Conservation (phyloP, 2,888 invertebrate genomes). For the Apotomis capreana region DNA sequence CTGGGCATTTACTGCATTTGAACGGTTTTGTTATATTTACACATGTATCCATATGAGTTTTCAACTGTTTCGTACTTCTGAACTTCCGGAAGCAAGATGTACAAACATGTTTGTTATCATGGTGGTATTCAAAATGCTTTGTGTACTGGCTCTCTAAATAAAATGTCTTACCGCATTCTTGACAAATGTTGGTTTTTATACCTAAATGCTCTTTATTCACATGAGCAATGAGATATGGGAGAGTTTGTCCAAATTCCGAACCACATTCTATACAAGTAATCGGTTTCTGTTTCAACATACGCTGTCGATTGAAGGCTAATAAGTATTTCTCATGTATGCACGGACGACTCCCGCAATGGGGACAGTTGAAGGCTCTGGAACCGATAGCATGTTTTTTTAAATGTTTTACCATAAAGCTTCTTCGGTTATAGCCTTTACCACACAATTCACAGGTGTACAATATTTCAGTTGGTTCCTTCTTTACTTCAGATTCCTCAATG, state of each 20-base stretch:
- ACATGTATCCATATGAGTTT: conserved; percentile 18
- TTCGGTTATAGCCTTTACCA: conserved; percentile 4
- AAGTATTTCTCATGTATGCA: conserved; percentile 30
- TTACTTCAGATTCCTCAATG: background rate
- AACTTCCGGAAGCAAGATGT: conserved; percentile 14
- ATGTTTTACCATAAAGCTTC: conserved; percentile 18
- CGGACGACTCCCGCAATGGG: conserved; percentile 8
- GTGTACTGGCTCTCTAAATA: conserved; percentile 14
- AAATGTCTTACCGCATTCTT: conserved; percentile 25
- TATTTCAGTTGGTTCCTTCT: background rate
- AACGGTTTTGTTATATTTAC: background rate
- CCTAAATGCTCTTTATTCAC: conserved; percentile 34
- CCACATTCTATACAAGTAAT: conserved; percentile 24
- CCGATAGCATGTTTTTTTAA: conserved; percentile 6
- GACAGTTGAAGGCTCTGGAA: conserved; percentile 6
- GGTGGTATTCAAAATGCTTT: conserved; percentile 23
- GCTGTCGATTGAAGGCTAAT: background rate
- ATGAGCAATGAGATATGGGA: conserved; percentile 19
- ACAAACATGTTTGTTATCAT: conserved; percentile 14
- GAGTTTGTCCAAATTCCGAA: background rate
- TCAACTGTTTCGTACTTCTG: conserved; percentile 12
- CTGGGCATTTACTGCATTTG: conserved; percentile 22
- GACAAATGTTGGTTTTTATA: conserved; percentile 20
- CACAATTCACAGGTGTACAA: conserved; percentile 25
- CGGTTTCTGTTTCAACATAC: background rate